Evolutionary conservation across 92 coral and sea anemone species (phyloP).

Genomic region (Galaxea fascicularis): DNA sequence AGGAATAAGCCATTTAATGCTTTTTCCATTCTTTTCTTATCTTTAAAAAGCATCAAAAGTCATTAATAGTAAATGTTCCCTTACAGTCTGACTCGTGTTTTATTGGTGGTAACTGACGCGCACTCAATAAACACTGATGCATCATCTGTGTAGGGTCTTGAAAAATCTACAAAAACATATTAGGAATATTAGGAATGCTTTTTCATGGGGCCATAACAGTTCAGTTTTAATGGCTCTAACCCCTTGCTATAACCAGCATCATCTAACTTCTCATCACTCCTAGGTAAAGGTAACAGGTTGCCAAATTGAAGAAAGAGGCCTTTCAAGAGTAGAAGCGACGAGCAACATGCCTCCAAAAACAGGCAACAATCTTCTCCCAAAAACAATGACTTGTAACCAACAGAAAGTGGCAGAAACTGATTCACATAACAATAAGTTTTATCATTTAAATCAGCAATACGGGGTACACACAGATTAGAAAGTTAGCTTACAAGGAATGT

Average conservation of each 20-base stretch:
- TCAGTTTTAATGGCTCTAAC: no score
- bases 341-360: no score
- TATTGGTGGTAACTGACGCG: slow-evolving; percentile 85
- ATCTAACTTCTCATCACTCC: no score
- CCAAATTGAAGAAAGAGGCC: no score
- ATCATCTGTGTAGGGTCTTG: slow-evolving; percentile 99
- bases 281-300: no score
- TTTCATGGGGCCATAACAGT: no score
- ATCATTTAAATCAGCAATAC: not conserved
- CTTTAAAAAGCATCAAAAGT: not conserved
- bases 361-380: no score
- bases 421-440: not conserved
- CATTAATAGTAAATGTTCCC: slow-evolving; percentile 18
- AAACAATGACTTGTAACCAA: no score
- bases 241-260: no score
- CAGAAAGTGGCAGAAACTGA: no score
- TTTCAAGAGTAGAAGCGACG: no score
- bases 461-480: not conserved
- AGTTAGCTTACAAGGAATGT: not conserved
- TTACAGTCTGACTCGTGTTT: slow-evolving; percentile 97
- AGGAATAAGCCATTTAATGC: no score
- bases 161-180: slow-evolving; percentile 67
- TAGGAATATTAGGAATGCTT: not conserved
- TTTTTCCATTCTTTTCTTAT: not conserved
- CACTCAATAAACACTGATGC: slow-evolving; percentile 96